A percentile compares a stretch with the other conserved stretches of the same genome.
These are phyloP conservation scores for Esperia sulphurella DNA, from an alignment of 2,888 invertebrate species.

Conservation along the genomic window DNA sequence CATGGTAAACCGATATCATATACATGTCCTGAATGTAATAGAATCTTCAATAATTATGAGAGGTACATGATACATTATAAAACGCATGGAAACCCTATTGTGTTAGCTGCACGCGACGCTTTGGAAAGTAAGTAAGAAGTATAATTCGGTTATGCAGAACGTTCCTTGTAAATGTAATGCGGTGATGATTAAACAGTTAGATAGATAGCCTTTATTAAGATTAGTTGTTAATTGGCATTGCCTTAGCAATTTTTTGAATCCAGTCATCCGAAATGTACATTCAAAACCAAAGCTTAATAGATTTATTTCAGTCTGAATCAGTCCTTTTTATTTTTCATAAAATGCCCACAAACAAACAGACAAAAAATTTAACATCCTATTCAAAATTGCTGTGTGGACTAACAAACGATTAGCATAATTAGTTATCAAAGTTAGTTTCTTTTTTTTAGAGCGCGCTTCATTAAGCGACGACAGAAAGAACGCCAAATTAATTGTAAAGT, in stretches of 20 bases:
- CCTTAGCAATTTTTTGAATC: slow-evolving; percentile 64
- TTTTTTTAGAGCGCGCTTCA: slow-evolving; percentile 41
- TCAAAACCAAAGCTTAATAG: too few relatives aligned
- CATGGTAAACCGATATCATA: slow-evolving; percentile 47
- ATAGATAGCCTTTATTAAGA: slow-evolving; percentile 58
- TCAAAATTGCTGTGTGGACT: too few relatives aligned
- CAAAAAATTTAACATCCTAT: too few relatives aligned
- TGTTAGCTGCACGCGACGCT: too few relatives aligned
- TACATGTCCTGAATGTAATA: slow-evolving; percentile 37
- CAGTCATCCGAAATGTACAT: slow-evolving; percentile 46
- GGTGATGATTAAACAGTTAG: slow-evolving; percentile 59
- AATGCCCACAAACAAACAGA: too few relatives aligned
- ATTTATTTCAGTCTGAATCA: too few relatives aligned
- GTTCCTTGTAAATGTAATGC: slow-evolving; percentile 64
- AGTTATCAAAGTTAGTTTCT: too few relatives aligned
- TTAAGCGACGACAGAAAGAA: slow-evolving; percentile 35
- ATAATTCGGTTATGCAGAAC: slow-evolving; percentile 67
- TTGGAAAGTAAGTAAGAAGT: slow-evolving; percentile 76
- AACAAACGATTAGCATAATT: too few relatives aligned
- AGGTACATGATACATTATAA: slow-evolving; percentile 52
- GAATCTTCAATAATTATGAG: slow-evolving; percentile 34
- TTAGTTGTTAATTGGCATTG: slow-evolving; percentile 61
- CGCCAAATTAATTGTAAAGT: slow-evolving; percentile 37
- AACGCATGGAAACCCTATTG: slow-evolving; percentile 48
- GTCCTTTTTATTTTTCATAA: too few relatives aligned